These are phyloP conservation scores for Eupelmus urozonus DNA, from an alignment of 2,888 invertebrate species.

Conservation along the genomic window DNA sequence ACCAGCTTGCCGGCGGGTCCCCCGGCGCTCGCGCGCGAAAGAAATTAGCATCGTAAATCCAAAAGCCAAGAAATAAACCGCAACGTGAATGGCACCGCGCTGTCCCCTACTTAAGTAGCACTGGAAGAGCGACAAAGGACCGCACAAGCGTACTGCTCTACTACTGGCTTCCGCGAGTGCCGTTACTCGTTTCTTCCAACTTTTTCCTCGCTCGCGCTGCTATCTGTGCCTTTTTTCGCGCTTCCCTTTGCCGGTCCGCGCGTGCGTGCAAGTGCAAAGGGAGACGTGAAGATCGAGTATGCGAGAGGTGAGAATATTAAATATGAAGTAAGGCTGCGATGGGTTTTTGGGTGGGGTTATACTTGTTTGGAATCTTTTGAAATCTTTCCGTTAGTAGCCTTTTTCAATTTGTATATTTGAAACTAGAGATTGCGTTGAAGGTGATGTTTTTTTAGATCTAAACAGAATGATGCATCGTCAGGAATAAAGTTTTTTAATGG, in stretches of 20 bases:
- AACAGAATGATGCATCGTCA: no score
- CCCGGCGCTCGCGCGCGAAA: conserved; percentile 24
- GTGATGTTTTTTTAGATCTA: no score
- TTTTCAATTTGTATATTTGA: no score
- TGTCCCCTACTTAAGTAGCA: conserved; percentile 48
- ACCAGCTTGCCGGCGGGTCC: conserved; percentile 20
- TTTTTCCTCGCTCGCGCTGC: background rate
- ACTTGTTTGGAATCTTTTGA: no score
- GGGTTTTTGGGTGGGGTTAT: no score
- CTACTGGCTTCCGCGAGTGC: background rate
- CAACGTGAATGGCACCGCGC: conserved; percentile 46
- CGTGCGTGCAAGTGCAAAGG: background rate
- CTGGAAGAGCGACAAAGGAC: conserved; percentile 38
- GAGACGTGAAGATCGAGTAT: background rate
- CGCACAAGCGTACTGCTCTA: background rate
- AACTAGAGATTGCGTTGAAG: no score
- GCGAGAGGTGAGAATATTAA: no score
- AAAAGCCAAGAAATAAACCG: conserved; percentile 57
- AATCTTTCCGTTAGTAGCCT: no score
- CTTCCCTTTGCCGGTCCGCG: background rate
- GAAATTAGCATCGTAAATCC: conserved; percentile 58
- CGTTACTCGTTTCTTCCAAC: background rate
- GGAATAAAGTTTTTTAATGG: no score
- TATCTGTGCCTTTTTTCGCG: background rate
- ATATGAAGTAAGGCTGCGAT: no score